These are phyloP conservation scores for Eristalis arbustorum DNA, from an alignment of 2,888 invertebrate species.

Conservation along the genomic window DNA sequence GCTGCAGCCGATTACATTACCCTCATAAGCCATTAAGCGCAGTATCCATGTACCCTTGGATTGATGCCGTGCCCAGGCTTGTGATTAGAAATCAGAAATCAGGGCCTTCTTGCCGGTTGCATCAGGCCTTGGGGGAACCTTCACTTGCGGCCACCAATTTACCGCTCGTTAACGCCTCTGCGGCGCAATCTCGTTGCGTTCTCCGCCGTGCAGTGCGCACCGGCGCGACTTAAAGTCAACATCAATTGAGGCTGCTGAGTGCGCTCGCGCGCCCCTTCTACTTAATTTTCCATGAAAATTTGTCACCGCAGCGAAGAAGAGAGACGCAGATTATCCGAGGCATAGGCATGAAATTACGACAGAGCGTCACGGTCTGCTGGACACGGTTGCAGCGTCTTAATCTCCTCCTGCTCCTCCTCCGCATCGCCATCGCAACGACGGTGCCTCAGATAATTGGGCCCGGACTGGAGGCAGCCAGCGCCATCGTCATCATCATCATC, in stretches of 20 bases:
- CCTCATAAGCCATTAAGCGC: neutral
- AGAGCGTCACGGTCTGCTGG: neutral
- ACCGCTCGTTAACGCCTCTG: conserved; percentile 31
- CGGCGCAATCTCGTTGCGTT: conserved; percentile 3
- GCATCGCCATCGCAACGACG: neutral
- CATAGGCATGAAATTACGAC: neutral
- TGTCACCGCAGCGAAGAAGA: conserved; percentile 30
- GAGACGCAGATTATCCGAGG: neutral
- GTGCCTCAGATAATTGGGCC: neutral
- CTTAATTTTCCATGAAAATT: conserved; percentile 58
- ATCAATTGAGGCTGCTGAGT: neutral
- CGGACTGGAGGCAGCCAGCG: neutral
- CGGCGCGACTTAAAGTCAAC: neutral
- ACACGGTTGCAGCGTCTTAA: neutral
- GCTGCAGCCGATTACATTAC: neutral
- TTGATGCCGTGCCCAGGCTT: neutral
- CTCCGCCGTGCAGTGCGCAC: conserved; percentile 21
- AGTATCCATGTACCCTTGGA: neutral
- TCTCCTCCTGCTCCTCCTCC: neutral
- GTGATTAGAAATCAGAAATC: conserved; percentile 12
- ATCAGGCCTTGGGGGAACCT: neutral
- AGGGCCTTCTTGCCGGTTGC: conserved; percentile 1
- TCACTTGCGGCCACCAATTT: conserved; percentile 4
- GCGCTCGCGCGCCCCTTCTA: conserved; percentile 10
- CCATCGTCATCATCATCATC: neutral